Evolutionary conservation across 1,140 invertebrate species (phyloP).

Genomic region (Cecropterus lyciades): DNA sequence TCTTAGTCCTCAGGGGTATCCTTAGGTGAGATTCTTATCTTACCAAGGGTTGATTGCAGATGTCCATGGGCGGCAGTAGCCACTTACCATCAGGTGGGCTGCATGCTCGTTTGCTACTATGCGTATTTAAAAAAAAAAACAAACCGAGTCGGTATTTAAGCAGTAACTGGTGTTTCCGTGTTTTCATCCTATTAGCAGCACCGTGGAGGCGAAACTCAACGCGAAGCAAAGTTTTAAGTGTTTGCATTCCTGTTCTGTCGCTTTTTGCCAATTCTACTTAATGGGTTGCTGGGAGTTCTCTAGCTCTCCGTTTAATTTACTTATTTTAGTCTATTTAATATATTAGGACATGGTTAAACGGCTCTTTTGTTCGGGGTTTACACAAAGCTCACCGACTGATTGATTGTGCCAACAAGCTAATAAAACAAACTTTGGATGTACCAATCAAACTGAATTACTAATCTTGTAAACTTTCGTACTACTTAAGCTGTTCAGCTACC

Average conservation of each 20-base stretch:
- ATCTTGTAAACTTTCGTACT: neutral
- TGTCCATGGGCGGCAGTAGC: no score
- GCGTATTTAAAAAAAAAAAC: no score
- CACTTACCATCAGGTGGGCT: no score
- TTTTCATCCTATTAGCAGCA: constrained; percentile 15
- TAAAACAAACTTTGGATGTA: neutral
- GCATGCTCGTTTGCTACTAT: no score
- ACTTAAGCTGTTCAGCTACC: neutral
- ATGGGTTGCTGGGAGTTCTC: constrained; percentile 59
- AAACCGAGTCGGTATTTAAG: constrained; percentile 1
- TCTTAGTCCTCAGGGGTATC: no score
- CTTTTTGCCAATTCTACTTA: constrained; percentile 75
- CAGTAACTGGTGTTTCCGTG: constrained; percentile 1
- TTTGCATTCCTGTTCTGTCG: constrained; percentile 75
- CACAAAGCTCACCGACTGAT: neutral
- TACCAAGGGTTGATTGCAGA: no score
- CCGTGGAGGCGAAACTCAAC: constrained; percentile 44
- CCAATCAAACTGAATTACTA: neutral
- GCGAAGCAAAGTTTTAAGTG: constrained; percentile 74
- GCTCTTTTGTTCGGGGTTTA: neutral
- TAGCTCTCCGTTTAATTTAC: constrained; percentile 65
- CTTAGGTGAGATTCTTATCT: no score
- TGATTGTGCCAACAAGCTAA: neutral
- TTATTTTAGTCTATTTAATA: constrained; percentile 61
- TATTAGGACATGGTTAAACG: constrained; percentile 28